Conservation (phyloP, 2,888 invertebrate genomes). For the Perizoma affinitatum region DNA sequence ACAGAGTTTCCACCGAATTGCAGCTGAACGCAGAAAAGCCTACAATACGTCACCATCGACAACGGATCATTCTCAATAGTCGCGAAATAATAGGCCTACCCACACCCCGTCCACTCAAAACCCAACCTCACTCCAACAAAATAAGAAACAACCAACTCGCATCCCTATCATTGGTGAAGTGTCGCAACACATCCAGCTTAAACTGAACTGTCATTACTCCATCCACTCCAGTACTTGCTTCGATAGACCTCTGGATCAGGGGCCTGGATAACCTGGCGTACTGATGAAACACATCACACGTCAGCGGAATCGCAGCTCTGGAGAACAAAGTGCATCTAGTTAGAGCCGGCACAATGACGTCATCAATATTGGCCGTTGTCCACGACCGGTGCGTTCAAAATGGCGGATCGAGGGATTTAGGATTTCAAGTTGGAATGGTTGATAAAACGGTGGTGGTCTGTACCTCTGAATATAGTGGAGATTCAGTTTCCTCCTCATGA, state of each 20-base stretch:
- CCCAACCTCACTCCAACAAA: constrained; percentile 35
- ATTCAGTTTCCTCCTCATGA: too few relatives aligned
- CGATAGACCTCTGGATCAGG: constrained; percentile 4
- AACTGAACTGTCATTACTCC: constrained; percentile 48
- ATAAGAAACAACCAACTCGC: constrained; percentile 38
- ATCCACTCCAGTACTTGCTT: constrained; percentile 11
- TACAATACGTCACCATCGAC: constrained; percentile 77
- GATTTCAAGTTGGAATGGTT: not conserved
- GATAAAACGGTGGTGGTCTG: too few relatives aligned
- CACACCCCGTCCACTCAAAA: constrained; percentile 36
- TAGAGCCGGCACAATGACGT: constrained; percentile 65
- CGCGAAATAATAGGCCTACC: constrained; percentile 64
- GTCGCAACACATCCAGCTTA: constrained; percentile 49
- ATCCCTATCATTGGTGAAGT: constrained; percentile 43
- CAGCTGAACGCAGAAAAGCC: constrained; percentile 69
- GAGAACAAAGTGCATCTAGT: constrained; percentile 77
- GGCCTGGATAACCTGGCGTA: constrained; percentile 51
- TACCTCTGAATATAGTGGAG: too few relatives aligned
- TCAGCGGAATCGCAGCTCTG: constrained; percentile 70
- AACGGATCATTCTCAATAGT: constrained; percentile 72
- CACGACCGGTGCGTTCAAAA: constrained; percentile 50
- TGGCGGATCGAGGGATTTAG: constrained; percentile 43
- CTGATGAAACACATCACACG: constrained; percentile 69
- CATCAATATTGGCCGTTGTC: constrained; percentile 68
- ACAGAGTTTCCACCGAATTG: constrained; percentile 54